Evolutionary conservation across 2,888 invertebrate genomes (phyloP), one percentile per base, ranked within the genome.

Genomic region (Brachyopa scutellaris): DNA sequence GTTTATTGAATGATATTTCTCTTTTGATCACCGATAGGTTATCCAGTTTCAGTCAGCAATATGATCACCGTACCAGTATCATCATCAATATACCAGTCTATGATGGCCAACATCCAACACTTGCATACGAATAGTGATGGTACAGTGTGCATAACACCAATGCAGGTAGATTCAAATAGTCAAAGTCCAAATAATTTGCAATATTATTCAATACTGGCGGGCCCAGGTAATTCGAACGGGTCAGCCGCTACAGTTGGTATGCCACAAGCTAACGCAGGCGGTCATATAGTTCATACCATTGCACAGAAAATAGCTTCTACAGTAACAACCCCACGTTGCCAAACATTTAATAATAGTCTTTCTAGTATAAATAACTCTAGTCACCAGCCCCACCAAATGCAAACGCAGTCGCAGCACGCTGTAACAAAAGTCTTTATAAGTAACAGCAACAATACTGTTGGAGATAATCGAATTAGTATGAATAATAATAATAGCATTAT

Each of bases 31-130:
- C n/a, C n/a, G n/a, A 7, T 55, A 91, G 91, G 91, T 84, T 90
- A 90, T 92, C 95, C 95, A 57, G 95, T 96, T 86, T 95, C 95
- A 85, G 97, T 97, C 87, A 95, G 97, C 87, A 97, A 97, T 79
- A 97, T 98, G 92, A 97, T 98, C 89, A 97, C 98, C 66, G 96
- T 98, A 87, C 98, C 98, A 67, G 97, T 98, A 84, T 96, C 97
- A 42, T 96, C 96, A 73, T 96, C 97, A 83, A 97, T 98, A 95
- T 98, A 98, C 92, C 98, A 98, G 92, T 96, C 97, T 77, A 97
- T 98, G 93, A 96, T 97, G 88, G 96, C 97, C 67, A 96, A 96
- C 90, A 96, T 97, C 90, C 95, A 96, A 90, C 93, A 94, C 88
- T 92, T 95, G 85, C 94, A 94, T 86, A 92, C 93, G 57, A 93